These are phyloP conservation scores for Ciconia stormi DNA, from an alignment of 2,113 vertebrate species.

Conservation along the genomic window DNA sequence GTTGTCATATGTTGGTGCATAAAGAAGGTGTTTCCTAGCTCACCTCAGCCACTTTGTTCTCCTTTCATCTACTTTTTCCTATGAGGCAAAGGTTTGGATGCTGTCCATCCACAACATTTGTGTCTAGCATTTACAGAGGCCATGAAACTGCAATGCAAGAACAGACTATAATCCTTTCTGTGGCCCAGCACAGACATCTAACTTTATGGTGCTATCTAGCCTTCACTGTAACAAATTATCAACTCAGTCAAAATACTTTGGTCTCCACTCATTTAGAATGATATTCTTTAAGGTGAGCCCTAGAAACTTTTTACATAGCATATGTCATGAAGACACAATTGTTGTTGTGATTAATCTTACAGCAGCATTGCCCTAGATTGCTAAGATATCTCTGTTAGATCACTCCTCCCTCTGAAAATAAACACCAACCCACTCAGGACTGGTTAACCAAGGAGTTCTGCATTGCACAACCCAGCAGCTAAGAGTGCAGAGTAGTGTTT, in stretches of 20 bases:
- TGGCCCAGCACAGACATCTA: neutral
- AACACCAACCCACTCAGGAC: neutral
- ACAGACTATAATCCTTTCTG: neutral
- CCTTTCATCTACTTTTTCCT: neutral
- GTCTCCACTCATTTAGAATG: neutral
- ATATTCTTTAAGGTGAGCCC: neutral
- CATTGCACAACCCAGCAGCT: constrained; percentile 8
- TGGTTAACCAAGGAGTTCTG: neutral
- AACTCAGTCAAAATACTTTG: neutral
- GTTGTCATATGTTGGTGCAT: neutral
- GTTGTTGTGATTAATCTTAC: neutral
- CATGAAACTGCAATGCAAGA: neutral
- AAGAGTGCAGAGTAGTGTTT: neutral
- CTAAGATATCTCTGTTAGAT: neutral
- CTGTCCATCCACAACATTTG: neutral
- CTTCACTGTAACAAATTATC: neutral
- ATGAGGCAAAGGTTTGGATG: neutral
- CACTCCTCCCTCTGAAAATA: neutral
- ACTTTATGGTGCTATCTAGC: neutral
- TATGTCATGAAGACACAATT: neutral
- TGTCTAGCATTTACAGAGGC: neutral
- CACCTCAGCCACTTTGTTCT: neutral
- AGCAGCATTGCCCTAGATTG: neutral
- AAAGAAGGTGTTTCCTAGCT: neutral
- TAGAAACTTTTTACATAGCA: neutral